These are phyloP conservation scores for Drosophila siamana DNA, from an alignment of 2,888 invertebrate species.

Conservation along the genomic window DNA sequence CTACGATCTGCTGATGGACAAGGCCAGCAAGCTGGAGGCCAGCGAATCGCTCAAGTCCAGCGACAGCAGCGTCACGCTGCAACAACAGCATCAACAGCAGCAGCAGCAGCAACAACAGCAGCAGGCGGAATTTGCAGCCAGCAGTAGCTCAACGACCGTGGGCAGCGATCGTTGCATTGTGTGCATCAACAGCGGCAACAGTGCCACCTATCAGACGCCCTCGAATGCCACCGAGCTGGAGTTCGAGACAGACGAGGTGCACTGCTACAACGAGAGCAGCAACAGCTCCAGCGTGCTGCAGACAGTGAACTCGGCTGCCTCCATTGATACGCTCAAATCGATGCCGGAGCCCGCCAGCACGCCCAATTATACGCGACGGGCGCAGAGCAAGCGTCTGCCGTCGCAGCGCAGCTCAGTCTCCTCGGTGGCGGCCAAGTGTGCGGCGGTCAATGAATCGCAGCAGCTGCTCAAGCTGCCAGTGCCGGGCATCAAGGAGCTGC, in stretches of 20 bases:
- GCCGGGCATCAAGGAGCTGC: constrained; percentile 85
- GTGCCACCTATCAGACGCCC: constrained; percentile 90
- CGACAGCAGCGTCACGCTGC: constrained; percentile 60
- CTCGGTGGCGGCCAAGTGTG: constrained; percentile 81
- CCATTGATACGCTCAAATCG: constrained; percentile 81
- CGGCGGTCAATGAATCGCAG: constrained; percentile 70
- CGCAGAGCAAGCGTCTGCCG: constrained; percentile 68
- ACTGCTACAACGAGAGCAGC: constrained; percentile 62
- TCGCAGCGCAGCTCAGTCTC: constrained; percentile 79
- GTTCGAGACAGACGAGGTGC: constrained; percentile 86
- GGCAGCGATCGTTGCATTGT: constrained; percentile 86
- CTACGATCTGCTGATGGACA: constrained; percentile 83
- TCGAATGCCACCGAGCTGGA: constrained; percentile 92
- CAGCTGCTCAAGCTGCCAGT: constrained; percentile 84
- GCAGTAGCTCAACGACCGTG: constrained; percentile 53
- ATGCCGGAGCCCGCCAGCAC: constrained; percentile 56
- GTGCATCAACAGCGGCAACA: constrained; percentile 83
- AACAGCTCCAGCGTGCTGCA: constrained; percentile 53
- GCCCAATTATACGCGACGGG: constrained; percentile 53
- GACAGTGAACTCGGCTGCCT: constrained; percentile 76
- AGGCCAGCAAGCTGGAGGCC: constrained; percentile 82
- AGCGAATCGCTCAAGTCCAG: constrained; percentile 61
- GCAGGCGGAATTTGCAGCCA: constrained; percentile 52
- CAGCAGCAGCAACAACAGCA: constrained; percentile 49
- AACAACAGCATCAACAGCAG: constrained; percentile 40